Percentiles rank a stretch among this genome's conserved stretches.
Conservation (phyloP, 2,113 vertebrate genomes). For the Rattus norvegicus region GRCr8 NC_086035.1:20758501-20759000, state of each 20-base stretch:
- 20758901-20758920: background rate
- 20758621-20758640: background rate
- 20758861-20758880: conserved; percentile 33
- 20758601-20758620: background rate
- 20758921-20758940: background rate
- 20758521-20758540: background rate
- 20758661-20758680: background rate
- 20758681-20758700: conserved; percentile 14
- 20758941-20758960: background rate
- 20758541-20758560: background rate
- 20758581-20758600: background rate
- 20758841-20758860: conserved; percentile 19
- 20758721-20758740: background rate
- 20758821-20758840: background rate
- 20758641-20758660: background rate
- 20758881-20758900: conserved; percentile 10
- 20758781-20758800: background rate
- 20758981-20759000: background rate
- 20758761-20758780: conserved; percentile 6
- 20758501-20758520: background rate
- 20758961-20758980: background rate
- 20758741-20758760: background rate
- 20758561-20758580: background rate
- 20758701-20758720: conserved; percentile 24
- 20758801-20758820: background rate